Percentiles rank a stretch among this genome's conserved stretches.
phyloP scores from a whole-genome alignment of 2,113 vertebrate species.

The Saccopteryx leptura region DNA sequence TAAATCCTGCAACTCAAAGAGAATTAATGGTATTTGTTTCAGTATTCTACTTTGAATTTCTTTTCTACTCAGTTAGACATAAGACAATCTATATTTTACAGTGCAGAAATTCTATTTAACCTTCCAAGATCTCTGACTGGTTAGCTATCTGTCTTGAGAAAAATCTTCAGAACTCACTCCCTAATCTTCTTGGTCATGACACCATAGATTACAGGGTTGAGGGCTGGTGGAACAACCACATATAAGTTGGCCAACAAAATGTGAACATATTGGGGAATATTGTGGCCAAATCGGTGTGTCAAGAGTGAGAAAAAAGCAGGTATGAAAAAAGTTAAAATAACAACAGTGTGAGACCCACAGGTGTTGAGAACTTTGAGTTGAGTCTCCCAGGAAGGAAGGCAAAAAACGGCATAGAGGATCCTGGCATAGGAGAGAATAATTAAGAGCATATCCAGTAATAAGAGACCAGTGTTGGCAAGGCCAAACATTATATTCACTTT shows the following conservation, averaged over 20 bases:
- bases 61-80: neutral
- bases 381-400: conserved; percentile 62
- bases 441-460: conserved; percentile 28
- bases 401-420: conserved; percentile 58
- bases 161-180: neutral
- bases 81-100: neutral
- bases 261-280: conserved; percentile 64
- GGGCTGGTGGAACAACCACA: conserved; percentile 64
- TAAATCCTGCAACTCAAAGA: neutral
- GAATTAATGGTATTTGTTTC: neutral
- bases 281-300: conserved; percentile 67
- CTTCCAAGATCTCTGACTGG: neutral
- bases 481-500: conserved; percentile 69
- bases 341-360: conserved; percentile 73
- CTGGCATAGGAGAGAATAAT: conserved; percentile 53
- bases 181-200: neutral
- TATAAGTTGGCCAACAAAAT: conserved; percentile 77
- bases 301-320: conserved; percentile 77
- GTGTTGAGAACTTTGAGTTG: conserved; percentile 73
- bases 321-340: conserved; percentile 74
- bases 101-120: neutral
- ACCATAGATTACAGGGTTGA: conserved; percentile 52
- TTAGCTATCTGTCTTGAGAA: neutral
- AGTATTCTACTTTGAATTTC: neutral
- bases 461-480: neutral